Base-by-base conservation (phyloP, 2,888 invertebrate species). In the Nasonia oneida region DNA sequence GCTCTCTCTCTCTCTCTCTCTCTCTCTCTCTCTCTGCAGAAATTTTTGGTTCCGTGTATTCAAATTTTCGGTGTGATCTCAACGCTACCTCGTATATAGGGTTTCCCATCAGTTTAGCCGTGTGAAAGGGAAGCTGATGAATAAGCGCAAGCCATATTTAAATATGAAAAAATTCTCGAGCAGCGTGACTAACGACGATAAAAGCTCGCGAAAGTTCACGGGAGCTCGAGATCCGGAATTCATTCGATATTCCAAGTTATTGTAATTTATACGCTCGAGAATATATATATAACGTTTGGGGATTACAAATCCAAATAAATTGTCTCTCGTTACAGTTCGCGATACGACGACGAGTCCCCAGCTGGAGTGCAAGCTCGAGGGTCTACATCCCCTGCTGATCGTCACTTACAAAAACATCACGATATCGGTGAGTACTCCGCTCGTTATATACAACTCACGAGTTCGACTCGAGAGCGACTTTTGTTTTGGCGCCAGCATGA, bases 331-430 rank as follows among this genome's bases (percentile, higher is more conserved):
- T 87, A 67, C 86, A 87, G 87, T 74, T 57, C 86, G 82, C 23
- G 84, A 61, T 3, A 71, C 87, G 50, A 82, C 84, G 47, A 37
- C 76, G 39, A 18, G 6, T 73, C 86, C 86, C n/a, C 86, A 82
- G 14, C 82, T 42, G 61, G 93, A 92, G 84, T 94, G 94, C 87
- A 93, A 91, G 86, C 90, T 94, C 86, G 94, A 93, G 86, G 93
- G 93, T 70, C 90, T 94, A 18, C 93, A 94, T 81, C 93, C 94
- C 0, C 91, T 94, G 83, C 91, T 94, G 84, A 92, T 94, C 87
- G 91, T 94, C 87, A 94, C 94, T 47, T 94, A 94, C 90, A 93
- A 93, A 89, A 93, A 94, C 84, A 91, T 93, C 87, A 93, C 94
- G 82, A 91, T 94, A 89, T 92, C 92, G 88, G 94, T 94, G 88